These are phyloP conservation scores for Tachystola acroxantha DNA, from an alignment of 2,888 invertebrate genomes.

Conservation along the genomic window DNA sequence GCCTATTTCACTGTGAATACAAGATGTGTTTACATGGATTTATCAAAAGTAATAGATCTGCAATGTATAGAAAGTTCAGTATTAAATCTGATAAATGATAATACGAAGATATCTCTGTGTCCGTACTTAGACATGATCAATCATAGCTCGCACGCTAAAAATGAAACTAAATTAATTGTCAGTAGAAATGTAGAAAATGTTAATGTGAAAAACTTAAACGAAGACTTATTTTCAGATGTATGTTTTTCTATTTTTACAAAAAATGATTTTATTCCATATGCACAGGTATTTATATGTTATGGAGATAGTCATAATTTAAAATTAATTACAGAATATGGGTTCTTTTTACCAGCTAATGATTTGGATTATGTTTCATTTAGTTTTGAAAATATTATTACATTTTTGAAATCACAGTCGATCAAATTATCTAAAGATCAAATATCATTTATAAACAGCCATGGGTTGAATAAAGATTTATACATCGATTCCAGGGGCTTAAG, in stretches of 20 bases:
- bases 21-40: slow-evolving; percentile 86
- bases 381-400: slow-evolving; percentile 71
- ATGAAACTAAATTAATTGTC: slow-evolving; percentile 65
- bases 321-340: slow-evolving; percentile 93
- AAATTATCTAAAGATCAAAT: slow-evolving; percentile 77
- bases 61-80: slow-evolving; percentile 55
- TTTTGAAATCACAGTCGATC: slow-evolving; percentile 44
- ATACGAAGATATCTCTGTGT: slow-evolving; percentile 85
- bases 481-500: slow-evolving; percentile 81
- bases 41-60: slow-evolving; percentile 60
- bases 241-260: slow-evolving; percentile 69
- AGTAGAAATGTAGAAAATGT: slow-evolving; percentile 47
- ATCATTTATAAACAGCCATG: slow-evolving; percentile 80
- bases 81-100: slow-evolving; percentile 70
- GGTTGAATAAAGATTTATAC: slow-evolving; percentile 80
- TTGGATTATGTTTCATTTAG: slow-evolving; percentile 82
- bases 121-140: slow-evolving; percentile 95
- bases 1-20: slow-evolving; percentile 92
- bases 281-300: slow-evolving; percentile 93
- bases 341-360: slow-evolving; percentile 83
- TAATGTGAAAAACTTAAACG: slow-evolving; percentile 38
- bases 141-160: slow-evolving; percentile 82
- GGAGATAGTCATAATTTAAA: slow-evolving; percentile 89
- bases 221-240: slow-evolving; percentile 53
- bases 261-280: slow-evolving; percentile 76